Conservation (phyloP, 2,113 vertebrate genomes). For the Catagonus wagneri region DNA sequence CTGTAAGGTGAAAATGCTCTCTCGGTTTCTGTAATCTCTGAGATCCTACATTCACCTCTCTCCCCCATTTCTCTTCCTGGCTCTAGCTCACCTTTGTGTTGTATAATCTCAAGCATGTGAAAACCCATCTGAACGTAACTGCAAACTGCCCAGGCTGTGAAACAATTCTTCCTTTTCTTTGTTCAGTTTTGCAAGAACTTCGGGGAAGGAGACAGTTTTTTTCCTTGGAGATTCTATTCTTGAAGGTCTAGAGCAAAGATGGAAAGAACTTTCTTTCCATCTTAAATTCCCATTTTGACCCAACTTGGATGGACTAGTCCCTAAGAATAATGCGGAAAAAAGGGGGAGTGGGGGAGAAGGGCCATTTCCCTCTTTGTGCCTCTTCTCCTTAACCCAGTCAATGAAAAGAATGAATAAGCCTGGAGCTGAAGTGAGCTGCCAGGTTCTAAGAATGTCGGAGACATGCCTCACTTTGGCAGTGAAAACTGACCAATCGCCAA, state of each 20-base stretch:
- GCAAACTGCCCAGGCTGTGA: not conserved
- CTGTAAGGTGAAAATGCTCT: conserved; percentile 3
- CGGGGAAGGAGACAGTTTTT: not conserved
- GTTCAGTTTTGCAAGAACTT: not conserved
- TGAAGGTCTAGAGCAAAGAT: conserved; percentile 29
- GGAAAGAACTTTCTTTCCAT: not conserved
- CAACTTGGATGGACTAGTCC: not conserved
- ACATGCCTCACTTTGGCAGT: not conserved
- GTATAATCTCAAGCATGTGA: not conserved
- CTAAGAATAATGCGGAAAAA: not conserved
- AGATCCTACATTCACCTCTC: not conserved
- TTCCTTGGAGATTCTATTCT: conserved; percentile 31
- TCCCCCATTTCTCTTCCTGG: not conserved
- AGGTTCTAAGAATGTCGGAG: conserved; percentile 35
- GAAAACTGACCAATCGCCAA: conserved; percentile 27
- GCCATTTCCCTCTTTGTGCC: not conserved
- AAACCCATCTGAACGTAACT: not conserved
- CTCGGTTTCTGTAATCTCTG: not conserved
- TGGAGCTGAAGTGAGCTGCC: not conserved
- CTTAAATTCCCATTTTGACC: conserved; percentile 28
- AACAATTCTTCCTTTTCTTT: conserved; percentile 20
- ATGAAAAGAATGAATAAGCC: not conserved
- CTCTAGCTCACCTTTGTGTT: not conserved
- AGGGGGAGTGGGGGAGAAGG: not conserved
- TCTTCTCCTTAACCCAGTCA: not conserved